Conservation (phyloP, 2,113 vertebrate genomes). For the Caranx melampygus region DNA sequence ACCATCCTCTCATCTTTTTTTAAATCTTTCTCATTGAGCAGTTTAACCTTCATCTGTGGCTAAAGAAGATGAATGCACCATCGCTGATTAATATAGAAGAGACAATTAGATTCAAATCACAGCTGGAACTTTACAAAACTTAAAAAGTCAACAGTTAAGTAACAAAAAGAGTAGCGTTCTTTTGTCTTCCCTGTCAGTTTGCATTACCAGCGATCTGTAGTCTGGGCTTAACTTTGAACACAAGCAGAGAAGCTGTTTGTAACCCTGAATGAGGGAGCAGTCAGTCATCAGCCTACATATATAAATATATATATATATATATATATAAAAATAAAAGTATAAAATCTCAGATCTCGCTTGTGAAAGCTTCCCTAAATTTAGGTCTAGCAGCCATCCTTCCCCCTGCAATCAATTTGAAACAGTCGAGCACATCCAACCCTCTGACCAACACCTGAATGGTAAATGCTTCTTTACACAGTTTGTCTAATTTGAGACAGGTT, state of each 20-base stretch:
- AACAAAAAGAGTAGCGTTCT: constrained; percentile 27
- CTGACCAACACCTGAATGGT: constrained; percentile 58
- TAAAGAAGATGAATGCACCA: constrained; percentile 37
- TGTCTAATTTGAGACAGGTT: constrained; percentile 13
- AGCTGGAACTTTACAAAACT: constrained; percentile 31
- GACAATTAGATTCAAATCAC: constrained; percentile 44
- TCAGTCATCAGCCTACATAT: constrained; percentile 26
- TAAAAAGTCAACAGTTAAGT: constrained; percentile 27
- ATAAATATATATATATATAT: not conserved
- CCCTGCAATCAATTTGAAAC: constrained; percentile 67
- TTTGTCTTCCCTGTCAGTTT: constrained; percentile 56
- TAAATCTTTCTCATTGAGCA: constrained; percentile 35
- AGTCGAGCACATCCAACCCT: constrained; percentile 43
- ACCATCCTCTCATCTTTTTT: constrained; percentile 37
- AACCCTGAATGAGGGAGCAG: constrained; percentile 62
- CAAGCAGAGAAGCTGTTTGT: constrained; percentile 46
- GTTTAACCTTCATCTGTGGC: constrained; percentile 65
- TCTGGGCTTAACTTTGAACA: constrained; percentile 55
- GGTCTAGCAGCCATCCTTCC: constrained; percentile 38
- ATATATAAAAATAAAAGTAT: constrained; percentile 9
- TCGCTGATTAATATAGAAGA: constrained; percentile 44
- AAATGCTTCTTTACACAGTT: constrained; percentile 1
- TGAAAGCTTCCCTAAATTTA: constrained; percentile 67
- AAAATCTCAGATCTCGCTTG: constrained; percentile 62
- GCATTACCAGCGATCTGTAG: constrained; percentile 48